Conservation (phyloP, 2,113 vertebrate genomes). For the Chionomys nivalis region DNA sequence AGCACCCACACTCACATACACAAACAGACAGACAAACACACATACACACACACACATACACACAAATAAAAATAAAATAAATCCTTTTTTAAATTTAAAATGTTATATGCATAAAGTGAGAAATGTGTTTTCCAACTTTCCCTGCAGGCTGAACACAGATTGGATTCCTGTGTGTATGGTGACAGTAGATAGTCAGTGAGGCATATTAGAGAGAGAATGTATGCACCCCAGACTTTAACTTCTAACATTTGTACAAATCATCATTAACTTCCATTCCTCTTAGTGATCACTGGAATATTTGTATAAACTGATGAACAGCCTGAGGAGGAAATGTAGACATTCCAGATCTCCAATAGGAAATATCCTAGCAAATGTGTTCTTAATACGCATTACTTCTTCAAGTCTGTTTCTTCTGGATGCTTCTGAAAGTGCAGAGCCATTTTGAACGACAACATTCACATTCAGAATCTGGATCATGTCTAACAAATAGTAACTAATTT, state of each 20-base stretch:
- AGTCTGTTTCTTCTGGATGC: not conserved
- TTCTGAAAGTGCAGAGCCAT: constrained; percentile 3
- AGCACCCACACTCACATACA: not conserved
- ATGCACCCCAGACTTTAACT: not conserved
- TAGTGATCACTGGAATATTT: not conserved
- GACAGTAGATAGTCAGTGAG: not conserved
- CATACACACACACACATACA: not conserved
- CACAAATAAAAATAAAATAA: not conserved
- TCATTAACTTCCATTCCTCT: constrained; percentile 7
- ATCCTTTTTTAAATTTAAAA: not conserved
- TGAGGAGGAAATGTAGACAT: not conserved
- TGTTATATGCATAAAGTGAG: not conserved
- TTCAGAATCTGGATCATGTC: not conserved
- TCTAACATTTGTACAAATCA: not conserved
- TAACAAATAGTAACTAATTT: constrained; percentile 23
- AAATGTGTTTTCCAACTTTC: not conserved
- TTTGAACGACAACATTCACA: constrained; percentile 33
- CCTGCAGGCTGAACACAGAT: not conserved
- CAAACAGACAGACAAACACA: not conserved
- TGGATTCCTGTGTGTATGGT: not conserved
- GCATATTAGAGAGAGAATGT: not conserved
- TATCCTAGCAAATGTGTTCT: not conserved
- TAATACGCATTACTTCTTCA: not conserved
- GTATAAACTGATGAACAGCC: not conserved
- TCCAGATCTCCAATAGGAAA: not conserved